Evolutionary conservation across 1,140 invertebrate species (phyloP), one percentile per base, ranked within the genome.

Genomic region (Pogonognathellus flavescens): DNA sequence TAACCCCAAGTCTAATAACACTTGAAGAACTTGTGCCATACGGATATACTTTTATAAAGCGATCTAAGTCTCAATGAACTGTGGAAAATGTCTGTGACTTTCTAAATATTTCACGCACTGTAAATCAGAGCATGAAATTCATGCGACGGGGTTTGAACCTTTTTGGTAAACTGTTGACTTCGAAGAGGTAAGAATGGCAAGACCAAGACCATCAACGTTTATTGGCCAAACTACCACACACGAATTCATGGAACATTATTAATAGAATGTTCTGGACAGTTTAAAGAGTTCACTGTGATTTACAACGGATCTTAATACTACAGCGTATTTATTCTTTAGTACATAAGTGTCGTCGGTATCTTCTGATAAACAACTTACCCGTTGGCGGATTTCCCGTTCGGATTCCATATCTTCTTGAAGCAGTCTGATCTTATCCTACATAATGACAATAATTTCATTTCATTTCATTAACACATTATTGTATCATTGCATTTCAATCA

Each of bases 401-500:
- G 94, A 94, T 94, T 98, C 97, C 93, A 98, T 93, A 93, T 98
- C 97, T 94, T 98, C 97, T 90, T 97, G 96, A 90, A 99, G 93
- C 90, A 98, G 95, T 92, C 97, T 96, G 92, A 98, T 97, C 93
- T 98, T 98, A 93, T 98, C 97, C 97, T 98, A 93, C 1, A 41
- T 91, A 96, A 90, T 89, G 90, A 83, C 62, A 89, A 87, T 82
- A 88, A 82, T 22, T 18, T 31, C 20, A 83, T n/a, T 41, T 41
- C 0, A 80, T 16, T 76, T 55, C 16, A 18, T 55, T 53, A 62
- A 0, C 41, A 60, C 22, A 18, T 60, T 59, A 18, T 59, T 8
- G 22, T 6, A 60, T 5, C 57, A 9, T 4, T 18, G 11, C 22
- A 10, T 22, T 18, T 9, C 0, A 60, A 20, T 18, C n/a, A n/a